Percentiles rank a stretch among this genome's conserved stretches.
Conservation (phyloP, 1,140 invertebrate genomes). For the Panulirus ornatus region DNA sequence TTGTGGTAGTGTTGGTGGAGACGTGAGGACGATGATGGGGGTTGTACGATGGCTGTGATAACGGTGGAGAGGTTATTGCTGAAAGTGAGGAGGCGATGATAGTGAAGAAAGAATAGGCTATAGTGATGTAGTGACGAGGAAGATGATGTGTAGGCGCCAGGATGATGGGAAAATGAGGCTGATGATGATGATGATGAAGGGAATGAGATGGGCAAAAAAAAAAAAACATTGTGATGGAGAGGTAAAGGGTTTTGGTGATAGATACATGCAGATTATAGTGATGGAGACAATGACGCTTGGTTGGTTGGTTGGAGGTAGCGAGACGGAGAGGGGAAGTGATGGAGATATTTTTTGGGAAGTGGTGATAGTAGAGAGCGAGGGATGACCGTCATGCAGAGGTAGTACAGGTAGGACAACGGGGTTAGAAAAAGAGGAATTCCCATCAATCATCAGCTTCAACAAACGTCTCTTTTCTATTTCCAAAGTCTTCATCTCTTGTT, state of each 20-base stretch:
- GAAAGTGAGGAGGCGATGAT: neutral
- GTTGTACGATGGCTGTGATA: neutral
- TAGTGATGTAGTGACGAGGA: neutral
- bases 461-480: too few relatives aligned
- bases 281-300: neutral
- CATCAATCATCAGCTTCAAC: too few relatives aligned
- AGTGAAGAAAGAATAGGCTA: neutral
- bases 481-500: too few relatives aligned
- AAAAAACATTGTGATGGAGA: constrained; percentile 22
- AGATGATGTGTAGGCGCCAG: too few relatives aligned
- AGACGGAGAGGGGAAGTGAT: too few relatives aligned
- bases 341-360: too few relatives aligned
- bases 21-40: neutral
- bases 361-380: too few relatives aligned
- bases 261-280: neutral
- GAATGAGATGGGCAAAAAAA: neutral
- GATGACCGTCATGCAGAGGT: too few relatives aligned
- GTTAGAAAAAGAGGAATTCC: too few relatives aligned
- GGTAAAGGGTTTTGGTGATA: neutral
- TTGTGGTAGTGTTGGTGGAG: too few relatives aligned
- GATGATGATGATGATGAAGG: neutral
- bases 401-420: too few relatives aligned
- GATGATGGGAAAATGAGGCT: too few relatives aligned
- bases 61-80: neutral
- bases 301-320: neutral